Evolutionary conservation across 2,797 vertebrate species (phyloP), one percentile per base, ranked within the genome.

Genomic region (Pangasius djambal): DNA sequence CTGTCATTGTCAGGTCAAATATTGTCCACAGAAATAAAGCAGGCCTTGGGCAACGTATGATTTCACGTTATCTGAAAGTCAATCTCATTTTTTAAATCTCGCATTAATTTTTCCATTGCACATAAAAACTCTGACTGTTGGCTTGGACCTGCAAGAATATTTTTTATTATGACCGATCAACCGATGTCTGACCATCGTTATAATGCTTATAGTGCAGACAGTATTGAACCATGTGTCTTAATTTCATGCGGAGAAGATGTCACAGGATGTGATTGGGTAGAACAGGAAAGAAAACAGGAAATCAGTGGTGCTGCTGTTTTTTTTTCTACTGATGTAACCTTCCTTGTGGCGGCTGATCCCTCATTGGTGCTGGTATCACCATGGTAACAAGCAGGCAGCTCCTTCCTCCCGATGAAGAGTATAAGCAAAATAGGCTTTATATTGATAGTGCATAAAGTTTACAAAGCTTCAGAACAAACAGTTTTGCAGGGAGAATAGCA

Each of bases 281-380:
- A 91, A 90, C 92, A 93, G 92, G 92, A 92, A 92, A 92, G 90
- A 92, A 93, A 93, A 93, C 93, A 94, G 93, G 93, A 94, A 93
- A 92, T 92, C 89, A 86, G 84, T 69, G 44, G 48, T 44, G 86
- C 63, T 57, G 86, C 69, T 77, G 28, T 91, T 89, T 91, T 86
- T 89, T 92, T 31, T 5, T 57, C 9, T 81, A 83, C 81, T 85
- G 74, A 86, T 63, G 87, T 90, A 89, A 90, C 88, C 90, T 88
- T 91, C 88, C 65, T 52, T 79, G 86, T 88, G 75, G 79, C 69
- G 74, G 81, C 82, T 61, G 20, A 83, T 69, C 75, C 37, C 16
- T 65, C 86, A 90, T 89, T 94, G 91, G 90, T 92, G 87, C n/a
- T 69, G 78, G 74, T 91, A 61, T 90, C 85, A 57, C 89, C 84